A percentile compares a stretch with the other conserved stretches of the same genome.
These are phyloP conservation scores for Phylloscopus trochiloides DNA, from an alignment of 2,113 vertebrate genomes.

Conservation along the genomic window DNA sequence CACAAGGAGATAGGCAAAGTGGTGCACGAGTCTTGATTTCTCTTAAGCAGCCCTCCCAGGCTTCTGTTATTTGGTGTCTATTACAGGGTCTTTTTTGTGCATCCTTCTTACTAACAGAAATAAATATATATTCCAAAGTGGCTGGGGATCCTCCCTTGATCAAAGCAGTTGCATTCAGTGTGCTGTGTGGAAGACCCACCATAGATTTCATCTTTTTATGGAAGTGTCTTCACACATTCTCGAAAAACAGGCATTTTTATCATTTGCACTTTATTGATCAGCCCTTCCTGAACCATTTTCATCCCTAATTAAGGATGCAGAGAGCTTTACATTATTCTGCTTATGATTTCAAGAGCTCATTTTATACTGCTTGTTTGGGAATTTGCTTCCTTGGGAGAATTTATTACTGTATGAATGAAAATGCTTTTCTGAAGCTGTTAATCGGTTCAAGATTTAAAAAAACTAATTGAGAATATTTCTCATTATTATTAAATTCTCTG, in stretches of 20 bases:
- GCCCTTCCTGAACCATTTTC: not conserved
- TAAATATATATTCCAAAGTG: not conserved
- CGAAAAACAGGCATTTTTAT: not conserved
- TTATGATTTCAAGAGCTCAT: not conserved
- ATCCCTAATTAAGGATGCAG: constrained; percentile 5
- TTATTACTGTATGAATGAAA: constrained; percentile 43
- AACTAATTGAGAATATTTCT: constrained; percentile 23
- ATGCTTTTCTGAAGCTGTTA: constrained; percentile 41
- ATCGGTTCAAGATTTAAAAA: constrained; percentile 16
- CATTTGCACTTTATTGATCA: not conserved
- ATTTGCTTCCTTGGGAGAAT: constrained; percentile 45
- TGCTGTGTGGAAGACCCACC: not conserved
- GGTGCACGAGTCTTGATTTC: not conserved
- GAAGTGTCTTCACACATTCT: not conserved
- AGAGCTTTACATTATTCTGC: not conserved
- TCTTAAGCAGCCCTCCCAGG: not conserved
- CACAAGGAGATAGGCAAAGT: not conserved
- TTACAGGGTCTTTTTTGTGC: not conserved
- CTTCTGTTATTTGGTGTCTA: not conserved
- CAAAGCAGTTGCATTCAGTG: not conserved
- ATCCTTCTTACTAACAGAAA: not conserved
- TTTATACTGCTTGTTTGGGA: constrained; percentile 37
- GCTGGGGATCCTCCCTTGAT: not conserved
- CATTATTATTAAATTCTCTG: constrained; percentile 39
- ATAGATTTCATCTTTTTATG: not conserved